Base-by-base conservation (phyloP, 1,140 invertebrate genomes). In the Neocloeon triangulifer region DNA sequence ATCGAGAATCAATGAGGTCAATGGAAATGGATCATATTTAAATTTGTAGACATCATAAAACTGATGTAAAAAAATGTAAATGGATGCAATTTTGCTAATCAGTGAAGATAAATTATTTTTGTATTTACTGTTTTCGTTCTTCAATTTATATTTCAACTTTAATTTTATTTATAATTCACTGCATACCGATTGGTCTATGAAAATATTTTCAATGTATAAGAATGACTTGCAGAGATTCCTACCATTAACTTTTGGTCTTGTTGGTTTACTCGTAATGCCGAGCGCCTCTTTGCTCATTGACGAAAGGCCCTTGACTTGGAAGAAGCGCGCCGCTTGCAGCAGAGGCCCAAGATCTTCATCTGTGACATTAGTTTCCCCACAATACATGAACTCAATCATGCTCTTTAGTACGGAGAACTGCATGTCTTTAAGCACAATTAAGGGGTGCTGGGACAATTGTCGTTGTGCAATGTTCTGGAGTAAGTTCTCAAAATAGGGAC, bases 371-470 rank as follows among this genome's bases (percentile, higher is more conserved):
- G 60, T 61, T 47, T 62, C 61, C 13, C 61, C 62, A 35, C 59
- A 62, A 35, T 65, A 65, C 58, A 65, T 64, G 39, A 63, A 64
- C 42, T 64, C 61, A 31, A 65, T 54, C 41, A 65, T 52, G 30
- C 58, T 55, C 46, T 61, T 59, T 19, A 64, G 47, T 37, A 63
- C 58, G 39, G 55, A 53, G 47, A 62, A 62, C 44, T 56, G 52
- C 50, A 63, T 46, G 40, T 64, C 61, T 46, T 55, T 59, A 7
- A 64, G 49, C 39, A 63, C 50, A 45, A 64, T 61, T 37, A 59
- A 44, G 37, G 59, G 60, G 44, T 62, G 57, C 37, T 55, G 52
- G 27, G 56, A 58, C 32, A 62, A 50, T 46, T 63, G 58, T 43
- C 57, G 52, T 35, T 58, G 53, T 29, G 66, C 44, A 50, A 66